Base-by-base conservation (phyloP, 2,113 vertebrate species). In the Onychorhynchus coronatus region DNA sequence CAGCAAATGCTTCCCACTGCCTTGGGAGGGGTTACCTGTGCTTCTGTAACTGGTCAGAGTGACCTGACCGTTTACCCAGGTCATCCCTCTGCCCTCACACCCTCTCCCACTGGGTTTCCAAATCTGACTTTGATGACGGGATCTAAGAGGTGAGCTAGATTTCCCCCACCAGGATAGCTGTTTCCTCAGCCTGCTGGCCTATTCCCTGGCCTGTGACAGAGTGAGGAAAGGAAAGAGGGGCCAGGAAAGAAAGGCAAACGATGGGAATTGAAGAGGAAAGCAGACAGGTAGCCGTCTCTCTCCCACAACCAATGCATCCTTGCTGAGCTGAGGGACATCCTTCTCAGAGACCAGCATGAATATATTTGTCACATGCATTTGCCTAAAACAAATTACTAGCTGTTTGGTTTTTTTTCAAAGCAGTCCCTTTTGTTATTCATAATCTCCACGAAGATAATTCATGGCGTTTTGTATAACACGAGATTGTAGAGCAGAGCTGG, bases 401-500 rank as follows among this genome's bases (percentile, higher is more conserved):
- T 85, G 39, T 37, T 53, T 17, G 31, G 28, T 13, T 28, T 14
- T 25, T 79, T 91, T 46, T 75, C 44, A 33, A 73, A 82, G 47
- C 47, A 88, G 9, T 63, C 16, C 25, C 6, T 90, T 91, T 85
- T 83, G 50, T 77, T 73, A 75, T 56, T 65, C 83, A 56, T 80
- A 13, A 89, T 75, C 42, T 92, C 41, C 21, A 55, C 6, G n/a
- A 93, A 84, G 53, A 80, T 49, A 75, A 96, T 91, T 89, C 61
- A 56, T 71, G 42, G 46, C 14, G 27, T 27, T 89, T 50, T 50
- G 12, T 24, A 58, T 49, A 74, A 67, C 8, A 1, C 58, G 5
- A 9, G 70, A 33, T 47, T 77, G 56, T 97, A 91, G 96, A 97
- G 95, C 49, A 88, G 94, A 97, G 95, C 97, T 97, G 97, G 98